Percentiles rank a stretch among this genome's conserved stretches.
Conservation (phyloP, 2,888 invertebrate species). For the Antitype chi region DNA sequence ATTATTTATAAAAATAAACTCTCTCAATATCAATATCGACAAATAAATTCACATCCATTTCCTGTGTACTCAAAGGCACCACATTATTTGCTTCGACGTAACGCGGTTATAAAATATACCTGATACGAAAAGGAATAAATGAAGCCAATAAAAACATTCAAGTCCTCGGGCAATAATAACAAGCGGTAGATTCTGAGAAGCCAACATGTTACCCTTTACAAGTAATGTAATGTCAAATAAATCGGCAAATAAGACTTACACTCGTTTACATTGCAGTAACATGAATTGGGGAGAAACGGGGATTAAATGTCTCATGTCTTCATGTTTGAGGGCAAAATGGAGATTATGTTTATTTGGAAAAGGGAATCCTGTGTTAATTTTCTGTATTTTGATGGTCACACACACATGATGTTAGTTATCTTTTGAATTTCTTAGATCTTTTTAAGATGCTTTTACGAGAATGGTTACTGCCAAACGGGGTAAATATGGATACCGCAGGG, state of each 20-base stretch:
- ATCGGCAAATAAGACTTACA: slow-evolving; percentile 38
- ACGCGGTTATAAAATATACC: slow-evolving; percentile 34
- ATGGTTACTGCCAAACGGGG: neutral
- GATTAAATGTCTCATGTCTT: slow-evolving; percentile 34
- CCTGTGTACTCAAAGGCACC: slow-evolving; percentile 17
- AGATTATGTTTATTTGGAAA: slow-evolving; percentile 8
- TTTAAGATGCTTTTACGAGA: neutral
- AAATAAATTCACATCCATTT: slow-evolving; percentile 21
- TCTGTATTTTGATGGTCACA: neutral
- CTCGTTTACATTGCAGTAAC: slow-evolving; percentile 26
- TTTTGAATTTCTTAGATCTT: neutral
- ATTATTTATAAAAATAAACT: slow-evolving; percentile 4
- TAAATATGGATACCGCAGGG: no score
- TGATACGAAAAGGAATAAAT: slow-evolving; percentile 40
- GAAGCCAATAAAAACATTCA: slow-evolving; percentile 45
- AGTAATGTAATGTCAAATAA: slow-evolving; percentile 47
- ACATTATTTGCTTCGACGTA: slow-evolving; percentile 31
- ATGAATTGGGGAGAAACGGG: slow-evolving; percentile 19
- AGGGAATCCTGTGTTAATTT: neutral
- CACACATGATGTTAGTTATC: neutral
- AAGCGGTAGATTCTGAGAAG: slow-evolving; percentile 30
- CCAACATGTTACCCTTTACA: slow-evolving; percentile 35
- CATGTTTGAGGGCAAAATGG: slow-evolving; percentile 5
- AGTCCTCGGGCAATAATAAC: slow-evolving; percentile 48
- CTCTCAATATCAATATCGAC: neutral